A percentile compares a stretch with the other conserved stretches of the same genome.
Evolutionary conservation across 2,113 vertebrate species (phyloP).

Genomic region (Amblyornis subalaris): DNA sequence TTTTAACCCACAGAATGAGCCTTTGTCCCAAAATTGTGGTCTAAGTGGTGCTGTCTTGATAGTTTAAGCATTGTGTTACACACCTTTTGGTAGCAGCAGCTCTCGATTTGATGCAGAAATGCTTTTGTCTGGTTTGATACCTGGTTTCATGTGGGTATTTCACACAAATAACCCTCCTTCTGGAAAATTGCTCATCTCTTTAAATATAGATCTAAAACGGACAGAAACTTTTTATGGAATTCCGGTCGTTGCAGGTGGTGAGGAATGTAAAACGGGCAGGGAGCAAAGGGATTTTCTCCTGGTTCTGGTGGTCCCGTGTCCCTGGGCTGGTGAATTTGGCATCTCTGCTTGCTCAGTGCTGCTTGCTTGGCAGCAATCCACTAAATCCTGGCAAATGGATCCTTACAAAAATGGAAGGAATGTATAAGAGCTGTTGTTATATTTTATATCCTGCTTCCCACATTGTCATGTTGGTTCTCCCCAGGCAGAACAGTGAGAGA

Average conservation of each 20-base stretch:
- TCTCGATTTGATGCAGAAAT: not conserved
- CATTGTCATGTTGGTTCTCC: not conserved
- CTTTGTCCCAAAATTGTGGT: not conserved
- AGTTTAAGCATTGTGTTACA: not conserved
- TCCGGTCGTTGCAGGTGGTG: not conserved
- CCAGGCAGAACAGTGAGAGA: not conserved
- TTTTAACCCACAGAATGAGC: not conserved
- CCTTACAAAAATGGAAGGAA: not conserved
- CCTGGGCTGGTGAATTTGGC: rapidly evolving
- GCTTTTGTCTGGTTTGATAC: not conserved
- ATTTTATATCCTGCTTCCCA: not conserved
- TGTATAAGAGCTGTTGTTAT: not conserved
- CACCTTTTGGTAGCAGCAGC: not conserved
- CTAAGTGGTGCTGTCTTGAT: not conserved
- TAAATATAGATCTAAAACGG: not conserved
- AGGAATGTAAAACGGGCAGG: not conserved
- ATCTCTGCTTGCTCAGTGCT: not conserved
- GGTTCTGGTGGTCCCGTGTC: rapidly evolving
- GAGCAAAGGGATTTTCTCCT: not conserved
- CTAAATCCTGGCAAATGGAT: not conserved
- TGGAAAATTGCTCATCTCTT: not conserved
- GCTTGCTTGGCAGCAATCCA: not conserved
- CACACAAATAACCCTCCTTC: not conserved
- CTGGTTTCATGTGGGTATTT: not conserved
- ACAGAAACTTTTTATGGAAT: not conserved